These are phyloP conservation scores for Rhinolophus sinicus DNA, from an alignment of 2,113 vertebrate genomes.

Conservation along the genomic window DNA sequence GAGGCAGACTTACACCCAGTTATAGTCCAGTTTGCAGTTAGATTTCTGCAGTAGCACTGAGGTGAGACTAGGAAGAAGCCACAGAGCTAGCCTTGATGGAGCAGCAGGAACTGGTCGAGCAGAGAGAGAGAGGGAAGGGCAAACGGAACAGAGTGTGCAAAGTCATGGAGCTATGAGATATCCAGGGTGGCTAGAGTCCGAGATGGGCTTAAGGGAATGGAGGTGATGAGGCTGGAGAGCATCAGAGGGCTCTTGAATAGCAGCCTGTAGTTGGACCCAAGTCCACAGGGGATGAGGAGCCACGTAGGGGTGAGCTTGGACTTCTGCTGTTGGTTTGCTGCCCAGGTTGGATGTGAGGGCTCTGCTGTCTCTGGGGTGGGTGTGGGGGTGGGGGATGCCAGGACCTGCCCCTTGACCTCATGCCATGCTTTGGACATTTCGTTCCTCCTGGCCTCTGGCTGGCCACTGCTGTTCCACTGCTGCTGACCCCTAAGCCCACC, in stretches of 20 bases:
- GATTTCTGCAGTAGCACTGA: neutral
- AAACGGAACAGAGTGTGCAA: neutral
- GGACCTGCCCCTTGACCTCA: neutral
- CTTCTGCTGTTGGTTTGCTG: neutral
- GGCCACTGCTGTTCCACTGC: neutral
- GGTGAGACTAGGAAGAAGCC: neutral
- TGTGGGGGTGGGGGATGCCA: neutral
- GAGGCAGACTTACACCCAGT: neutral
- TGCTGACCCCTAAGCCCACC: neutral
- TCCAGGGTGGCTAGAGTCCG: neutral
- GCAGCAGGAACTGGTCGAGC: neutral
- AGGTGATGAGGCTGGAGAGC: neutral
- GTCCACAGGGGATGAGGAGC: neutral
- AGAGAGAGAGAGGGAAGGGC: neutral
- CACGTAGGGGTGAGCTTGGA: neutral
- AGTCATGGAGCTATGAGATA: neutral
- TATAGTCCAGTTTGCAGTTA: neutral
- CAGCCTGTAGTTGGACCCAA: neutral
- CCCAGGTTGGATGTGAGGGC: neutral
- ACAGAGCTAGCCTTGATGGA: neutral
- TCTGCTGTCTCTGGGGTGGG: neutral
- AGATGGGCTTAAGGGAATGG: neutral
- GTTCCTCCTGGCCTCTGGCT: neutral
- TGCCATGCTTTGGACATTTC: constrained; percentile 8
- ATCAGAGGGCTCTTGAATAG: neutral